Base-by-base conservation (phyloP, 2,797 vertebrate species). In the Microctenopoma lineatum region DNA sequence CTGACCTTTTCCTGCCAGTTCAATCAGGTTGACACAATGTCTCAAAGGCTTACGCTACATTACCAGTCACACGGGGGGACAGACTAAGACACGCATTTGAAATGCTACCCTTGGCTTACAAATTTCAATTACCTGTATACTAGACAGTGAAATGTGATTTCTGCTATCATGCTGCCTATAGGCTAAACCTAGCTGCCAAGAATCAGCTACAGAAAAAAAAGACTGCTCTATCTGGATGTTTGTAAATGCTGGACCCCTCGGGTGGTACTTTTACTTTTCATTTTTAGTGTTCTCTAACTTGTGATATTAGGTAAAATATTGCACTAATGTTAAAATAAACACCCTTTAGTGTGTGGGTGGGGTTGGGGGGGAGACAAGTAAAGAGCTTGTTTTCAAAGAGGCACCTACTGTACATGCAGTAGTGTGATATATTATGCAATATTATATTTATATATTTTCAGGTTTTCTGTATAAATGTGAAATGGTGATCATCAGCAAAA, bases 41-140 rank as follows among this genome's bases (percentile, higher is more conserved):
- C 83, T 85, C 61, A 77, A 75, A 84, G 80, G 84, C 81, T 86
- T 81, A 75, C 25, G 26, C 56, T 42, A 42, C 3, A 52, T 66
- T 47, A 79, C 66, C 53, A 42, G 70, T 86, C 86, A 87, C 61
- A 65, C 66, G 38, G 68, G 66, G 66, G 75, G 56, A 73, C 75
- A 65, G 52, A 69, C 46, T 56, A 42, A 72, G 74, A 82, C 59
- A 70, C 75, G 42, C 18, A 29, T 29, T 29, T 29, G 63, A 80
- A 67, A 75, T 48, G 62, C 26, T 48, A 73, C 74, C 79, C 46
- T 44, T 45, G 73, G 83, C 25, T 80, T 77, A 84, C 60, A 85
- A 64, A 75, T 87, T 87, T 87, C 78, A 90, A 83, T 90, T 84
- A 88, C 80, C 73, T 78, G 65, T 81, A 79, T 70, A 81, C 51